A percentile compares a stretch with the other conserved stretches of the same genome.
Evolutionary conservation across 2,888 invertebrate genomes (phyloP).

Genomic region (Mesopsocus fuscifrons): DNA sequence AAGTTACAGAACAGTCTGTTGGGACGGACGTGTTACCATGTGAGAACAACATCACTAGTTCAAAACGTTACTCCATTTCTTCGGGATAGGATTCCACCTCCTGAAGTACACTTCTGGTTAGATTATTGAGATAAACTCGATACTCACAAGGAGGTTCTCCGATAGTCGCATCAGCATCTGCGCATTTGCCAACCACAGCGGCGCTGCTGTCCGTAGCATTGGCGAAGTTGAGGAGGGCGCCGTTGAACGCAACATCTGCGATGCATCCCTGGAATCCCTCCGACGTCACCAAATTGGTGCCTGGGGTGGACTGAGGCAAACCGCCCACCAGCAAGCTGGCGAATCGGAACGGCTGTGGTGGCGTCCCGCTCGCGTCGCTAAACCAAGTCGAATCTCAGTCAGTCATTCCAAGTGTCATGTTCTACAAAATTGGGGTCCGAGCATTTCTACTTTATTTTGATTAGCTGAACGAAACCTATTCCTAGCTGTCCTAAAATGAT

Average conservation of each 20-base stretch:
- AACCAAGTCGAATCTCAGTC: slow-evolving; percentile 6
- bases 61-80: no score
- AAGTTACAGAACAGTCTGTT: no score
- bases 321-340: slow-evolving; percentile 79
- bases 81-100: no score
- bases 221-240: slow-evolving; percentile 58
- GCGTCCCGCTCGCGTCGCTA: not conserved
- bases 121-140: no score
- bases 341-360: slow-evolving; percentile 12
- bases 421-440: no score
- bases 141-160: no score
- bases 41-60: no score
- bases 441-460: no score
- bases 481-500: not conserved
- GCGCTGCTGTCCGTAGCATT: slow-evolving; percentile 37
- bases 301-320: slow-evolving; percentile 38
- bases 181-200: slow-evolving; percentile 40
- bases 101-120: no score
- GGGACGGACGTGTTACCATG: no score
- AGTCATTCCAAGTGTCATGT: no score
- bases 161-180: slow-evolving; percentile 19
- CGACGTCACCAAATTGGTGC: slow-evolving; percentile 33
- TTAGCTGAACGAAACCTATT: not conserved
- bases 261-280: slow-evolving; percentile 74
- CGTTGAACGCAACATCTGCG: slow-evolving; percentile 80